Percentiles rank a stretch among this genome's conserved stretches.
Conservation (phyloP, 2,797 vertebrate species). For the Semaprochilodus insignis region DNA sequence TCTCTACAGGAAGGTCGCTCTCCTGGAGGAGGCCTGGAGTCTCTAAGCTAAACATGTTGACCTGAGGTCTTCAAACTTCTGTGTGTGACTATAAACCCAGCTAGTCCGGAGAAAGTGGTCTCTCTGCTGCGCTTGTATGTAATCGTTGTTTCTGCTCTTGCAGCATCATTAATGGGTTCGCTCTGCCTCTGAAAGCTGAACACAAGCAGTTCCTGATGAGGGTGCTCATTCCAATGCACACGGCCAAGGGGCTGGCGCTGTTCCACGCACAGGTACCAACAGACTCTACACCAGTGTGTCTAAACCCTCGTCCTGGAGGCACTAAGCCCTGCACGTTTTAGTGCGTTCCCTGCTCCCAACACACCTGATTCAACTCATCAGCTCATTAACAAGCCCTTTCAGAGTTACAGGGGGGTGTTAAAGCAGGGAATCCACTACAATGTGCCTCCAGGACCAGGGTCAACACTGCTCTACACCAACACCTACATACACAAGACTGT, state of each 20-base stretch:
- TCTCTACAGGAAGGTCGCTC: too few relatives aligned
- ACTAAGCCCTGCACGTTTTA: too few relatives aligned
- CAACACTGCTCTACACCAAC: not conserved
- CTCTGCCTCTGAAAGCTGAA: slow-evolving; percentile 95
- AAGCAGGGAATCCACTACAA: too few relatives aligned
- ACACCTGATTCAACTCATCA: too few relatives aligned
- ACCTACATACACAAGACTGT: not conserved
- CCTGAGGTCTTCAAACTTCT: too few relatives aligned
- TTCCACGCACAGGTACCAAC: slow-evolving; percentile 95
- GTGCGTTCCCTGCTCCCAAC: too few relatives aligned
- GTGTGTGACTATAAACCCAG: not conserved
- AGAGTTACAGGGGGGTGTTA: too few relatives aligned
- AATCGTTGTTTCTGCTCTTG: slow-evolving; percentile 52
- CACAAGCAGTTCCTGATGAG: slow-evolving; percentile 99
- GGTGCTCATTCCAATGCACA: slow-evolving; percentile 97
- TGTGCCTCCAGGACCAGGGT: too few relatives aligned
- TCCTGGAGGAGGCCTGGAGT: too few relatives aligned
- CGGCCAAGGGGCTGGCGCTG: slow-evolving; percentile 91
- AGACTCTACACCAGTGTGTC: not conserved
- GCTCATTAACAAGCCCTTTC: too few relatives aligned
- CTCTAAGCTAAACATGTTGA: too few relatives aligned
- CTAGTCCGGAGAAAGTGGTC: not conserved
- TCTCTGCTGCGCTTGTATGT: not conserved
- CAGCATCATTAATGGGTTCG: slow-evolving; percentile 99
- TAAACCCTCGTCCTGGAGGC: too few relatives aligned